phyloP scores from a whole-genome alignment of 2,113 vertebrate species.

The Engraulis encrasicolus region DNA sequence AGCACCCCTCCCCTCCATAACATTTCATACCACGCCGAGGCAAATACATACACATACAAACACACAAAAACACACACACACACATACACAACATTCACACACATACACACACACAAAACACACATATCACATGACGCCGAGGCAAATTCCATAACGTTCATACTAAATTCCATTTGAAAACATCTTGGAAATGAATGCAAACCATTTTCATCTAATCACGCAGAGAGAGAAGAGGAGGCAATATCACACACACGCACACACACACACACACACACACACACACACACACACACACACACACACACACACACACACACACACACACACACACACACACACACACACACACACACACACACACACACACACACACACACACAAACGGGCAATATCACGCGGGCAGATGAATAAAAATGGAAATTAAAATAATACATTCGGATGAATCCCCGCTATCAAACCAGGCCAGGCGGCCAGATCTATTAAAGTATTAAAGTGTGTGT shows the following conservation, averaged over 20 bases:
- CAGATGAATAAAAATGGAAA: background rate
- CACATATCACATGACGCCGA: background rate
- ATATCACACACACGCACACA: too few species aligned
- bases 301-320: too few species aligned
- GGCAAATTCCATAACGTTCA: slow-evolving; percentile 1
- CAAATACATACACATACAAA: too few species aligned
- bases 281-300: too few species aligned
- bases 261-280: too few species aligned
- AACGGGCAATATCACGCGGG: background rate
- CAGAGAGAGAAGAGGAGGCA: too few species aligned
- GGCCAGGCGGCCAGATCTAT: background rate
- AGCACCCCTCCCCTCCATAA: background rate
- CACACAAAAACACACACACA: too few species aligned
- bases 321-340: too few species aligned
- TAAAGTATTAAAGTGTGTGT: background rate
- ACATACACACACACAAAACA: too few species aligned
- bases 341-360: too few species aligned
- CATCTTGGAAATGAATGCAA: background rate
- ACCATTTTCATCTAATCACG: background rate
- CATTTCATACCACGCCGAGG: background rate
- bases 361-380: too few species aligned
- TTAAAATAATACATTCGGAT: background rate
- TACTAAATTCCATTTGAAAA: slow-evolving; percentile 1
- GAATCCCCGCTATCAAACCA: background rate
- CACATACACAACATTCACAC: too few species aligned